Conservation (phyloP, 2,888 invertebrate species). For the Tetanocera ferruginea region DNA sequence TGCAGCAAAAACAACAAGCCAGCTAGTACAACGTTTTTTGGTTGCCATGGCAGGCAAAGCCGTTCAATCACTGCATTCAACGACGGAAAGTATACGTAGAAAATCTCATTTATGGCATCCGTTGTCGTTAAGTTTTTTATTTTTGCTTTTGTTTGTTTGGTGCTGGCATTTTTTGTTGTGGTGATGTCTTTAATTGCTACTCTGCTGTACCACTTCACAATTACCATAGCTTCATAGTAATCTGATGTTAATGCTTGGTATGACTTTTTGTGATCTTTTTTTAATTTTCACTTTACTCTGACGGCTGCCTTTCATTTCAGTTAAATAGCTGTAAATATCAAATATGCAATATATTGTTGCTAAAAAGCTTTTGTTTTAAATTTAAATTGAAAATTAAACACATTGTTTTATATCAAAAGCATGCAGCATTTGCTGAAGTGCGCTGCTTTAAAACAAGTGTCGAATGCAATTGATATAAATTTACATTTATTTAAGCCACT, state of each 20-base stretch:
- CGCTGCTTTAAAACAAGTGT: too few relatives aligned
- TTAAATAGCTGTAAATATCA: too few relatives aligned
- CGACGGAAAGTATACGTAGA: constrained; percentile 19
- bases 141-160: background rate
- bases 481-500: too few relatives aligned
- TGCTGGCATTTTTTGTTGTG: background rate
- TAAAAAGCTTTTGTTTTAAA: too few relatives aligned
- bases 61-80: constrained; percentile 7
- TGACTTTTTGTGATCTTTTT: too few relatives aligned
- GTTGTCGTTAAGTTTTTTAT: background rate
- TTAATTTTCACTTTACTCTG: too few relatives aligned
- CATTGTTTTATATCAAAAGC: too few relatives aligned
- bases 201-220: background rate
- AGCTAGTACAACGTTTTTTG: background rate
- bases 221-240: background rate
- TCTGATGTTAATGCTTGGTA: background rate
- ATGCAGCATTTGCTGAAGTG: too few relatives aligned
- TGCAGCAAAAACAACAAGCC: background rate
- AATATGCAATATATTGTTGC: too few relatives aligned
- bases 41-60: background rate
- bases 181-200: background rate
- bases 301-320: too few relatives aligned
- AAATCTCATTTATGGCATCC: background rate
- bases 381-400: too few relatives aligned
- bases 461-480: too few relatives aligned